Percentiles rank a stretch among this genome's conserved stretches.
Evolutionary conservation across 2,797 vertebrate species (phyloP).

Genomic region (Chaetophractus vellerosus): DNA sequence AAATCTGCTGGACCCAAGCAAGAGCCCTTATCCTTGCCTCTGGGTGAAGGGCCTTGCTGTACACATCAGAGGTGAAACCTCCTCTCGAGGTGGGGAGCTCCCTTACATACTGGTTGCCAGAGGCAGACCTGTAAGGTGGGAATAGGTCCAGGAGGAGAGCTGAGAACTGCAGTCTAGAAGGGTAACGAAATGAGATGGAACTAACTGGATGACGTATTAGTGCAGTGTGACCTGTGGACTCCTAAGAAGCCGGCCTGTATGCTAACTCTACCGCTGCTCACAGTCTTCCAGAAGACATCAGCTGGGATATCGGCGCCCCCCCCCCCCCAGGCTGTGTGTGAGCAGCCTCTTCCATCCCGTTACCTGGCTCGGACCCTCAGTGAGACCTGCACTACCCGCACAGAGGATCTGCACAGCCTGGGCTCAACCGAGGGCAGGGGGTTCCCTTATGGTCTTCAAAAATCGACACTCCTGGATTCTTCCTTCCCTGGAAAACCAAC

Average conservation of each 20-base stretch:
- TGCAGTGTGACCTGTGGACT: neutral
- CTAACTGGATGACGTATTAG: neutral
- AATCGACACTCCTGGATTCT: neutral
- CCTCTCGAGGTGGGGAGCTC: neutral
- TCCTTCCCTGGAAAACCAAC: conserved; percentile 10
- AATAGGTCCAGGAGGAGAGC: neutral
- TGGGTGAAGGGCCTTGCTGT: neutral
- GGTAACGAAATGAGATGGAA: neutral
- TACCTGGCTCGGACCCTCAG: neutral
- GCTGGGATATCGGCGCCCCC: no score
- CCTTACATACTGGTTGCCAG: neutral
- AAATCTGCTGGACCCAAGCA: neutral
- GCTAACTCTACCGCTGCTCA: neutral
- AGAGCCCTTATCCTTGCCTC: neutral
- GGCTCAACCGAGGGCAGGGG: neutral
- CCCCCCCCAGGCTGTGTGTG: no score
- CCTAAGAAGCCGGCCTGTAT: neutral
- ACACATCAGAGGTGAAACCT: neutral
- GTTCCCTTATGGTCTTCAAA: neutral
- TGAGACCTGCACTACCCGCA: neutral
- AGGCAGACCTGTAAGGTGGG: neutral
- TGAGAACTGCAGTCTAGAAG: neutral
- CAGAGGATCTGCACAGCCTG: neutral
- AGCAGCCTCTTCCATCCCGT: neutral
- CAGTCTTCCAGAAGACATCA: conserved; percentile 46